Base-by-base conservation (phyloP, 2,888 invertebrate genomes). In the Nymphalis c-album region DNA sequence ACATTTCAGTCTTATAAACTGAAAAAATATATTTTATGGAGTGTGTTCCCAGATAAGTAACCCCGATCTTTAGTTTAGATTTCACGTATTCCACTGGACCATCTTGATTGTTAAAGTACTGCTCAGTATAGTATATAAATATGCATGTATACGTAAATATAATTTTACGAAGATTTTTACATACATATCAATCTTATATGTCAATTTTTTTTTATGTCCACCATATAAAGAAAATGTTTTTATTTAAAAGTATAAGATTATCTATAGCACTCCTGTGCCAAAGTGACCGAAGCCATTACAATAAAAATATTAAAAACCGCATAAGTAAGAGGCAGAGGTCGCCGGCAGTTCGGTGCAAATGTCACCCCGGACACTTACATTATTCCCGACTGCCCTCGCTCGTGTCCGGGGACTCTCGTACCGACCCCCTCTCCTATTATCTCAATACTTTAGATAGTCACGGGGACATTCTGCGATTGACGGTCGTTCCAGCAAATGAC, bases 291-390 rank as follows among this genome's bases (percentile, higher is more conserved):
- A 79, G 81, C 86, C 80, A 94, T 94, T 93, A 93, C 94, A 94
- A 94, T 94, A 94, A 94, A 94, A 94, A 92, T 92, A 92, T 92
- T 91, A 92, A 92, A 93, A 92, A 91, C 91, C 90, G 91, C 89
- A 92, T 91, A 91, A 92, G 91, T 91, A 91, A 91, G 90, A 88
- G 90, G 84, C 85, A 84, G 86, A 91, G 90, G 92, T 91, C 91
- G 88, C 76, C 87, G 89, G 92, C 89, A 90, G 91, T 93, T 92
- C 85, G 85, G 90, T 83, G 90, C 93, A 93, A 93, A 92, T 93
- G 93, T 92, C 91, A 88, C 91, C 90, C 80, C 82, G 88, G 86
- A 89, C 90, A 91, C 91, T 91, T 86, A 91, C 91, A 92, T 91
- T 91, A 92, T 90, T 86, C 91, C 83, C 80, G 78, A 85, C 83